These are phyloP conservation scores for Mustela nigripes DNA, from an alignment of 2,113 vertebrate genomes.

Conservation along the genomic window DNA sequence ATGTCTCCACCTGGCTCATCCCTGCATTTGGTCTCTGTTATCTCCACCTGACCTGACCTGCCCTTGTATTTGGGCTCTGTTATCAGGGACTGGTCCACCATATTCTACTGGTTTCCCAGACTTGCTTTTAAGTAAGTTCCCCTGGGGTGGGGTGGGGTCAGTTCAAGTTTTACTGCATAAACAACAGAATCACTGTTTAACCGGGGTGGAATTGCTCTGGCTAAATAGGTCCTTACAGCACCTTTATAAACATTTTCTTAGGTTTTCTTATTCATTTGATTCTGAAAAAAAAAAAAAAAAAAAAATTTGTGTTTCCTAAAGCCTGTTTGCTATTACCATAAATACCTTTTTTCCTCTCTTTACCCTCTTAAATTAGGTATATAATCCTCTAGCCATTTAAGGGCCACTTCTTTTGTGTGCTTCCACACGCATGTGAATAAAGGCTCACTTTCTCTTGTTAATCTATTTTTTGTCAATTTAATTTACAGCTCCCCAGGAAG, in stretches of 20 bases:
- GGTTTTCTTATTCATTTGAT: not conserved
- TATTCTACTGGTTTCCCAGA: too few relatives aligned
- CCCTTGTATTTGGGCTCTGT: too few relatives aligned
- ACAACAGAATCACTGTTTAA: too few relatives aligned
- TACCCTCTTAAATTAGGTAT: not conserved
- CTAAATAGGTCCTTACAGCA: too few relatives aligned
- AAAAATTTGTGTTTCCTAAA: not conserved
- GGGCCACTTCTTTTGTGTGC: not conserved
- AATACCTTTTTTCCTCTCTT: not conserved
- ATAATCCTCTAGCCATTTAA: not conserved
- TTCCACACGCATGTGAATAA: not conserved
- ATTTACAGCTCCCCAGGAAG: not conserved
- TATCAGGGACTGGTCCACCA: too few relatives aligned
- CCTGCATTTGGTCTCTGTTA: too few relatives aligned
- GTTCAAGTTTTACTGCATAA: too few relatives aligned
- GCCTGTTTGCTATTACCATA: not conserved
- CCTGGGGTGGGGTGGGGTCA: too few relatives aligned
- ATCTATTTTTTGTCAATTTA: not conserved
- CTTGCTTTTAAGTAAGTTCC: too few relatives aligned
- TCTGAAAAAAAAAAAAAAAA: not conserved
- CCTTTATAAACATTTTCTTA: not conserved
- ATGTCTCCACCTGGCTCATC: too few relatives aligned
- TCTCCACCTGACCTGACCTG: too few relatives aligned
- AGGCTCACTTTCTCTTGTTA: not conserved
- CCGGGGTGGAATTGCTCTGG: too few relatives aligned